Evolutionary conservation across 92 coral and sea anemone genomes (phyloP), one percentile per base, ranked within the genome.

Genomic region (Bergia sp.): DNA sequence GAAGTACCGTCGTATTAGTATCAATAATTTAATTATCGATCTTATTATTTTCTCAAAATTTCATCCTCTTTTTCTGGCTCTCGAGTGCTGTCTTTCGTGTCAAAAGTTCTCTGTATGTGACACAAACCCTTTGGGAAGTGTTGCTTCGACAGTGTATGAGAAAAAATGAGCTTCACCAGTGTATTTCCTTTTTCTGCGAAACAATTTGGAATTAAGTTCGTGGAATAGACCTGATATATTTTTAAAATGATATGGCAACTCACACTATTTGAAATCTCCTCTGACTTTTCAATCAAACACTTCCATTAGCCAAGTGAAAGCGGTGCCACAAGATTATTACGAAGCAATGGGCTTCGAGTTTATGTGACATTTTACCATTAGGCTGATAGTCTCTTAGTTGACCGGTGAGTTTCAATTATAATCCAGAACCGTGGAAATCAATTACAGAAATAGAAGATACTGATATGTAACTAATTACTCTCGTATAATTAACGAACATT

Each of bases 1-100:
- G 75, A 71, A 81, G 49, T 42, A 71, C 53, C 37, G 77, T 37
- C 78, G 29, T 20, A 71, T 84, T 69, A 69, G 61, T 71, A 84
- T 84, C 77, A 84, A 84, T 84, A 69, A 84, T 84, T 84, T 84
- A 84, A 84, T 69, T 84, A 84, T 64, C 77, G 23, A 84, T 20
- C 61, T 16, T 43, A 49, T 71, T 45, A 84, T 71, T 69, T 47
- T 43, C 43, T 5, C 71, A 37, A 3, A 71, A 44, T 71, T 11
- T 82, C 72, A 16, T 82, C 39, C 36, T n/a, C 40, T 18, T 15
- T 57, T 58, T 64, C 39, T 69, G 4, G 41, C 13, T 6, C 39
- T 53, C 21, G 64, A 45, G 73, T 83, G 20, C 18, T 29, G 12
- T 69, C 29, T 29, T 44, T n/a, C 29, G 73, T 10, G 57, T 37